Evolutionary conservation across 2,797 vertebrate genomes (phyloP).

Genomic region (Bufotes viridis): DNA sequence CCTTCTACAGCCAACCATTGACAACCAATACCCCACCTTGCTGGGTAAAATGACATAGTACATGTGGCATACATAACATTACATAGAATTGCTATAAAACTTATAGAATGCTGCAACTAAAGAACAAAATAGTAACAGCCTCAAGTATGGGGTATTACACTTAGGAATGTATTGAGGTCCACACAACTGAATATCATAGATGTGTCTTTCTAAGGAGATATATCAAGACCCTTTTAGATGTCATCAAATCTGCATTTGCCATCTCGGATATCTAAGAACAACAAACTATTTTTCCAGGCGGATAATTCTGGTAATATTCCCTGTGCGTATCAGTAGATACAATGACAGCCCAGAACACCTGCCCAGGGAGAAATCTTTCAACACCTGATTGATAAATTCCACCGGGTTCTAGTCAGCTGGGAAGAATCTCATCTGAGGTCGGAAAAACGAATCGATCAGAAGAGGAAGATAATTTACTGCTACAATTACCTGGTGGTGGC

Average conservation of each 20-base stretch:
- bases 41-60: too few species aligned
- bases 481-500: constrained; percentile 50
- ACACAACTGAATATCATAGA: too few species aligned
- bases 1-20: too few species aligned
- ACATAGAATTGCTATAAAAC: too few species aligned
- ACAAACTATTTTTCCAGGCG: constrained; percentile 13
- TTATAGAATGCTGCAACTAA: too few species aligned
- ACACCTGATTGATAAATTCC: constrained; percentile 56
- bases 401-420: constrained; percentile 15
- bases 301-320: constrained; percentile 37
- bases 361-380: constrained; percentile 36
- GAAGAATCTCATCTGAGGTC: constrained; percentile 55
- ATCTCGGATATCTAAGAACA: background rate
- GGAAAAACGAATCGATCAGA: constrained; percentile 55
- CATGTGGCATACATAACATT: too few species aligned
- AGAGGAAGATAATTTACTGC: constrained; percentile 55
- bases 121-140: too few species aligned
- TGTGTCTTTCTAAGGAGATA: background rate
- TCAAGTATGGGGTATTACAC: too few species aligned
- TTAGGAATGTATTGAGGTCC: too few species aligned
- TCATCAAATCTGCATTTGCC: background rate
- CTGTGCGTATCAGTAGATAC: constrained; percentile 6
- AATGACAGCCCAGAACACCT: constrained; percentile 30
- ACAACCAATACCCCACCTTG: too few species aligned
- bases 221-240: too few species aligned